Evolutionary conservation across 2,113 vertebrate species (phyloP), one percentile per base, ranked within the genome.

Genomic region (Hipposideros armiger): DNA sequence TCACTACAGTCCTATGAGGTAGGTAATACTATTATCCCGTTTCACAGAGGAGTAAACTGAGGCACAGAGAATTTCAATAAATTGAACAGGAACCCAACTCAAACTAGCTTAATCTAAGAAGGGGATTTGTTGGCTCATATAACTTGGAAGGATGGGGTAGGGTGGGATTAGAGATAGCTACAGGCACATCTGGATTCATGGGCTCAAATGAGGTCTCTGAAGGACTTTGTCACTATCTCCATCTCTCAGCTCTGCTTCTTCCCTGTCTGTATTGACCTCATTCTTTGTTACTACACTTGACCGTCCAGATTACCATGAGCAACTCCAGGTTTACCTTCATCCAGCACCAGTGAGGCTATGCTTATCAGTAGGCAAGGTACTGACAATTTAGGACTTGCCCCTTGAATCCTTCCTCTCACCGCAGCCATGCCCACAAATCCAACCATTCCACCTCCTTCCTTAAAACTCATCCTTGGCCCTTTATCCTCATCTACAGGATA

Each of bases 1-100:
- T 91, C 77, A 64, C 50, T 56, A 19, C 3, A 64, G 47, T 91
- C 73, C n/a, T 83, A 2, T 80, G 28, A 96, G 47, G 22, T 86
- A 66, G 52, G 20, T 47, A 76, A 36, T 89, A 72, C 16, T 60
- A n/a, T 78, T 58, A 70, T 11, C 36, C 11, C 56, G 86, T 66
- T 84, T 93, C 93, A 84, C 40, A 80, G 64, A 80, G 20, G 62
- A 64, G 42, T 67, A 95, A 77, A 64, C 24, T 24, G 77, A 94
- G 82, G 24, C 64, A 74, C 82, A 82, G 28, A 36, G 78, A 32
- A 19, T 87, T 91, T 87, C 45, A 45, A 64, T 69, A 76, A 86
- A 83, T 80, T 70, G 73, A 80, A 52, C 24, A 96, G 82, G 88
- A 95, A 81, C 69, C 42, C 50, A 42, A 60, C 16, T 92, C 64